Evolutionary conservation across 2,888 invertebrate genomes (phyloP).

Genomic region (Eucera pruinosa): DNA sequence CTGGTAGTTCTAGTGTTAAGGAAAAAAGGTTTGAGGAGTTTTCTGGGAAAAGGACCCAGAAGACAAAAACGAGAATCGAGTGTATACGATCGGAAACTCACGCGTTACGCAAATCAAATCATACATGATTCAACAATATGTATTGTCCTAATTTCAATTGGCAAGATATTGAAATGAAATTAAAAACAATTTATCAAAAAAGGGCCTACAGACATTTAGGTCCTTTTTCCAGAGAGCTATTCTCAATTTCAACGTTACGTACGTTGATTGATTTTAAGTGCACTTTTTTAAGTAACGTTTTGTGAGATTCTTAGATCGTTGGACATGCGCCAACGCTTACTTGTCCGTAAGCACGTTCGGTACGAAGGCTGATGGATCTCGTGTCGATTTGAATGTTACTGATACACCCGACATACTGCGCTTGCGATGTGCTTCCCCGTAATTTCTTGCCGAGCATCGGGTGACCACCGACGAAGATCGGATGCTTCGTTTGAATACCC

Average conservation of each 20-base stretch:
- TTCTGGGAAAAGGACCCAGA: no score
- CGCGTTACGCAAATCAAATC: no score
- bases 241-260: no score
- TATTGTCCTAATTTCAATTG: no score
- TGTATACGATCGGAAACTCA: no score
- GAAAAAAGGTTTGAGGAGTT: no score
- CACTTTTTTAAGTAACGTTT: conserved; percentile 13
- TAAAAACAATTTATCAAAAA: no score
- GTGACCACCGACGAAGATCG: conserved; percentile 96
- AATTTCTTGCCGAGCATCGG: conserved; percentile 85
- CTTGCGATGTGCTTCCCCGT: conserved; percentile 89
- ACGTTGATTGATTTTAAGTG: conserved; percentile 31
- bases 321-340: conserved; percentile 93
- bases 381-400: conserved; percentile 88
- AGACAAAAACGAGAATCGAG: background rate
- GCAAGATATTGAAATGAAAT: no score
- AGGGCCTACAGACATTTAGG: no score
- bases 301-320: conserved; percentile 86
- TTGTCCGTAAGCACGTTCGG: conserved; percentile 88
- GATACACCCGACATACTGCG: conserved; percentile 93
- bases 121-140: no score
- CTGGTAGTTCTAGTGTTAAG: no score
- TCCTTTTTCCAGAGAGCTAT: no score
- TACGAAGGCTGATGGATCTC: conserved; percentile 85
- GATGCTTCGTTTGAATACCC: conserved; percentile 92